phyloP scores from a whole-genome alignment of 2,888 invertebrate species.

The Drosophila parthenogenetica region DNA sequence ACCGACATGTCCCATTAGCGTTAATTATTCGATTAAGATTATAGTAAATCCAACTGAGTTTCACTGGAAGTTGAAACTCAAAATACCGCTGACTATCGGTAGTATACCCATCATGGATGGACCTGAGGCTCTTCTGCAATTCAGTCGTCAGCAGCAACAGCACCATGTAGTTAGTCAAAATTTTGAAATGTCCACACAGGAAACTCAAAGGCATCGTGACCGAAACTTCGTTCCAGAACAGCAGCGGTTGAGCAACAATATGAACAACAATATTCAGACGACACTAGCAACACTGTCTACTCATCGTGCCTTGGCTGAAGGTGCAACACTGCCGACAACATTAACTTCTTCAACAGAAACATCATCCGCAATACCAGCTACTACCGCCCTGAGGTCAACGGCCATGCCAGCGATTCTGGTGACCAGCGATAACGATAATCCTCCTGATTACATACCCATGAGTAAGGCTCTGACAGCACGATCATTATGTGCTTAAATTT shows the following conservation, averaged over 20 bases:
- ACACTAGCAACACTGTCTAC: conserved; percentile 46
- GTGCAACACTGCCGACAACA: conserved; percentile 40
- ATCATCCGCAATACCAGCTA: conserved; percentile 70
- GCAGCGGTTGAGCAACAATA: conserved; percentile 35
- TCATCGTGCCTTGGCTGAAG: conserved; percentile 34
- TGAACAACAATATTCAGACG: conserved; percentile 48
- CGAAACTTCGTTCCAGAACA: conserved; percentile 45
- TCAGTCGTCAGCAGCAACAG: conserved; percentile 69
- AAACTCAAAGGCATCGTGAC: conserved; percentile 55
- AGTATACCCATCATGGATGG: conserved; percentile 87
- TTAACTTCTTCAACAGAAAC: conserved; percentile 60
- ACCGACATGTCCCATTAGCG: conserved; percentile 90
- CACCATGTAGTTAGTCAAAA: conserved; percentile 78
- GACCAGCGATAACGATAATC: conserved; percentile 82
- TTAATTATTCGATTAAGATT: conserved; percentile 90
- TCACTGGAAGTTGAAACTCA: conserved; percentile 88
- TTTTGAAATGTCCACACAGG: conserved; percentile 70
- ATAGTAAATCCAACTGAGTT: conserved; percentile 86
- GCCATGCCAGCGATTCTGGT: conserved; percentile 75
- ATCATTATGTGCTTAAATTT: background rate
- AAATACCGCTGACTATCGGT: conserved; percentile 90
- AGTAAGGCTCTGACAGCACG: conserved; percentile 61
- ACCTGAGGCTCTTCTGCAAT: conserved; percentile 68
- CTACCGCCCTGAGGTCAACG: conserved; percentile 71
- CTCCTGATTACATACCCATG: conserved; percentile 84